A percentile compares a stretch with the other conserved stretches of the same genome.
These are phyloP conservation scores for Thumatha senex DNA, from an alignment of 2,888 invertebrate genomes.

Conservation along the genomic window DNA sequence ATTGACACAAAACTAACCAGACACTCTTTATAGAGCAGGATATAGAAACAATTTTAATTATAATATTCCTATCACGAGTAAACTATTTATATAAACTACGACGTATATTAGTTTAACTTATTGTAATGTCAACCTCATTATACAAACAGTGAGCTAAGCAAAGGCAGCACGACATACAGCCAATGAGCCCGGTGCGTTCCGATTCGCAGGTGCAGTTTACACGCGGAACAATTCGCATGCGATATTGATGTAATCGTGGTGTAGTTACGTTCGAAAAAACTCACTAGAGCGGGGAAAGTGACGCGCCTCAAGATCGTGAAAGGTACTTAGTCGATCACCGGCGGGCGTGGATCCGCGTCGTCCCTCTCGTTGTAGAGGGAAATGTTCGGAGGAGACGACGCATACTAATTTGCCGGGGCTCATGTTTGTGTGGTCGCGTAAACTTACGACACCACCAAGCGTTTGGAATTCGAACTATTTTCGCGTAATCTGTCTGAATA, in stretches of 20 bases:
- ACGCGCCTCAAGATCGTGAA: constrained; percentile 79
- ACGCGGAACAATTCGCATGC: constrained; percentile 72
- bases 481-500: constrained; percentile 76
- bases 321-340: constrained; percentile 73
- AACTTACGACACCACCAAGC: constrained; percentile 74
- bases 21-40: neutral
- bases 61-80: too few relatives aligned
- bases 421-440: constrained; percentile 52
- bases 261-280: constrained; percentile 80
- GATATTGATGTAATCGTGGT: constrained; percentile 78
- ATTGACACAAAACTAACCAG: neutral
- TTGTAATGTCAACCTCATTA: constrained; percentile 24
- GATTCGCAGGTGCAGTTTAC: constrained; percentile 60
- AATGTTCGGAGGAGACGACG: constrained; percentile 30
- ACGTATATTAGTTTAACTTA: too few relatives aligned
- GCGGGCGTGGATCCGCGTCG: constrained; percentile 51
- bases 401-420: constrained; percentile 57
- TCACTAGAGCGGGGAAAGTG: constrained; percentile 80
- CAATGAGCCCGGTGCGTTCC: constrained; percentile 42
- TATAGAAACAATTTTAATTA: constrained; percentile 9
- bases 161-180: constrained; percentile 23
- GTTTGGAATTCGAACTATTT: constrained; percentile 81
- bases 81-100: too few relatives aligned
- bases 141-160: constrained; percentile 32
- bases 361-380: constrained; percentile 40